Conservation (phyloP, 2,797 vertebrate genomes). For the Aeoliscus strigatus region DNA sequence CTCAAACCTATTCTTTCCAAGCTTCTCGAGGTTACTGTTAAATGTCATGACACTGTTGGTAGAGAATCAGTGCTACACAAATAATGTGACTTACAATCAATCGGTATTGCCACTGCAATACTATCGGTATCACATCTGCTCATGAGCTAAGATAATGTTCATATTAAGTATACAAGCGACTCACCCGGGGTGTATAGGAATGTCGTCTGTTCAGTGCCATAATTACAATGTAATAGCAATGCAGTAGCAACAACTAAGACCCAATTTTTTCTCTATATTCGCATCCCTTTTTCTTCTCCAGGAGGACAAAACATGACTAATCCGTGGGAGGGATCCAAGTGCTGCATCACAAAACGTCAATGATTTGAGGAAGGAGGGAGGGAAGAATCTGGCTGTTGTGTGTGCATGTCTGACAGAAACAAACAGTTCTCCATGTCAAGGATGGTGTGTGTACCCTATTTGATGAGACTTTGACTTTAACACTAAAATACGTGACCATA, state of each 20-base stretch:
- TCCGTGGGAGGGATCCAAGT: conserved; percentile 34
- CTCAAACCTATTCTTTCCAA: neutral
- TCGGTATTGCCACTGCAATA: no score
- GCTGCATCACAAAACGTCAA: conserved; percentile 41
- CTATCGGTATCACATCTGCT: no score
- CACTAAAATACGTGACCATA: no score
- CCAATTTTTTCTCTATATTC: conserved; percentile 11
- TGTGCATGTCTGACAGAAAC: conserved; percentile 6
- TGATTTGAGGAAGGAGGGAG: conserved; percentile 19
- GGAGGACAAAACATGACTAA: neutral
- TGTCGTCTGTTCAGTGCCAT: conserved; percentile 66
- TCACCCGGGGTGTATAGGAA: conserved; percentile 68
- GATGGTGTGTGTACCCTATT: no score
- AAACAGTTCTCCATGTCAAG: no score
- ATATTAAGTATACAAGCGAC: conserved; percentile 20
- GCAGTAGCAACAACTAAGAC: conserved; percentile 12
- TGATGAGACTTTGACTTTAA: no score
- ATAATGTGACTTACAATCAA: no score
- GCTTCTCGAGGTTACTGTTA: no score
- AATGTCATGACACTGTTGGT: no score
- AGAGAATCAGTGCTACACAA: no score
- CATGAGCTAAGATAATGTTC: neutral
- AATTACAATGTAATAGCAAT: conserved; percentile 5
- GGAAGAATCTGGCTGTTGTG: neutral
- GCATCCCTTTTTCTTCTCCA: conserved; percentile 13